These are phyloP conservation scores for Oenanthe melanoleuca DNA, from an alignment of 2,113 vertebrate species.

Conservation along the genomic window DNA sequence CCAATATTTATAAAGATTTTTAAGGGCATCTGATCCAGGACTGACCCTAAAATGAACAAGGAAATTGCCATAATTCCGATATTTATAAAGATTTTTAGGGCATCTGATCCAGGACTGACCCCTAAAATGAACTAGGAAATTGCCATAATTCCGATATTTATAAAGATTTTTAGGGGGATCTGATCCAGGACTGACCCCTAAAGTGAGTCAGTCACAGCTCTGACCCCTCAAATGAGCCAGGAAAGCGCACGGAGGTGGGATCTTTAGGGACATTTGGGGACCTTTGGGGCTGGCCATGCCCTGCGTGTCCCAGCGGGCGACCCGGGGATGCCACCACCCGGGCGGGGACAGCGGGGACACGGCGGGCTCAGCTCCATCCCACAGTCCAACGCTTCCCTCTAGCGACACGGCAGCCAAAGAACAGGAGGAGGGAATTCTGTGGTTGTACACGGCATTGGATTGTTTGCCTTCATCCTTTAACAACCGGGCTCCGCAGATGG, in stretches of 20 bases:
- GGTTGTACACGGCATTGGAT: accelerated
- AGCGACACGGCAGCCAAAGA: background rate
- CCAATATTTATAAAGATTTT: background rate
- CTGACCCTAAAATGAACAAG: background rate
- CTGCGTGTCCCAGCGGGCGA: background rate
- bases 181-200: too few relatives aligned
- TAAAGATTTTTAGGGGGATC: too few relatives aligned
- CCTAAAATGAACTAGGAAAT: background rate
- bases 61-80: too few relatives aligned
- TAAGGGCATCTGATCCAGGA: background rate
- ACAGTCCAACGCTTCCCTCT: background rate
- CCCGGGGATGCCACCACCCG: background rate
- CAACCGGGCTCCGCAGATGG: too few relatives aligned
- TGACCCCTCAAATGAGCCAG: background rate
- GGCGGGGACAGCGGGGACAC: background rate
- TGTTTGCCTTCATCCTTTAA: background rate
- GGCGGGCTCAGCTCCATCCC: background rate
- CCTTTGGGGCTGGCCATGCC: background rate
- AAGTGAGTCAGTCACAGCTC: background rate
- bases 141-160: too few relatives aligned
- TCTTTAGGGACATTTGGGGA: background rate
- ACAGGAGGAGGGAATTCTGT: background rate
- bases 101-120: too few relatives aligned
- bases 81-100: too few relatives aligned
- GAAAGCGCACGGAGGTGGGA: accelerated